These are phyloP conservation scores for Natator depressus DNA, from an alignment of 2,113 vertebrate species.

Conservation along the genomic window DNA sequence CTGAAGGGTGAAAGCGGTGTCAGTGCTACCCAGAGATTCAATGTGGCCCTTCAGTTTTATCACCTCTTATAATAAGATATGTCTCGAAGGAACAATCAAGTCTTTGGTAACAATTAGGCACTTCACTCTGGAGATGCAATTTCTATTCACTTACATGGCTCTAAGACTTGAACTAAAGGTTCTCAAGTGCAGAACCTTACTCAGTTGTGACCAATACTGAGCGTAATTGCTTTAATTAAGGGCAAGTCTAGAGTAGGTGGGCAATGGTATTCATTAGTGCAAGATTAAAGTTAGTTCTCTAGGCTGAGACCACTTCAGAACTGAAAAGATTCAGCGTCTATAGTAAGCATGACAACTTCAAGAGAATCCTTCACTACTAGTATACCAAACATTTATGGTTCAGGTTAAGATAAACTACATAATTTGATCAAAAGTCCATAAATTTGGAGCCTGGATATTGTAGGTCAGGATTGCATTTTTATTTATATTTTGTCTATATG, in stretches of 20 bases:
- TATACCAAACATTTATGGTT: fast-evolving
- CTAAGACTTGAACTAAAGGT: background rate
- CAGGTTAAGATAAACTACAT: background rate
- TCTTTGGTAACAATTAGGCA: background rate
- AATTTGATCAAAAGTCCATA: background rate
- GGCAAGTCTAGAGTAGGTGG: conserved; percentile 5
- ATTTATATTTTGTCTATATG: background rate
- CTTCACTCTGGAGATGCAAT: background rate
- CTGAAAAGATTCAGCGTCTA: background rate
- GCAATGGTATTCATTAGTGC: conserved; percentile 3
- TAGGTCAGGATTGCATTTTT: background rate
- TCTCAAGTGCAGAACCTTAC: background rate
- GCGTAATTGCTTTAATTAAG: conserved; percentile 38
- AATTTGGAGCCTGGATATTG: background rate
- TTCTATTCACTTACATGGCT: fast-evolving
- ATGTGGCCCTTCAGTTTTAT: fast-evolving
- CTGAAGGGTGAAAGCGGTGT: background rate
- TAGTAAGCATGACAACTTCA: background rate
- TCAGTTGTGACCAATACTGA: background rate
- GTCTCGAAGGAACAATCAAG: background rate
- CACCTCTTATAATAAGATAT: fast-evolving
- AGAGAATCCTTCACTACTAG: background rate
- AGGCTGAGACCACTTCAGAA: background rate
- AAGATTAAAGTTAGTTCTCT: background rate
- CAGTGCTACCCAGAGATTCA: background rate